These are phyloP conservation scores for Styela clava DNA, from an alignment of 23 tunicate species.

Conservation along the genomic window DNA sequence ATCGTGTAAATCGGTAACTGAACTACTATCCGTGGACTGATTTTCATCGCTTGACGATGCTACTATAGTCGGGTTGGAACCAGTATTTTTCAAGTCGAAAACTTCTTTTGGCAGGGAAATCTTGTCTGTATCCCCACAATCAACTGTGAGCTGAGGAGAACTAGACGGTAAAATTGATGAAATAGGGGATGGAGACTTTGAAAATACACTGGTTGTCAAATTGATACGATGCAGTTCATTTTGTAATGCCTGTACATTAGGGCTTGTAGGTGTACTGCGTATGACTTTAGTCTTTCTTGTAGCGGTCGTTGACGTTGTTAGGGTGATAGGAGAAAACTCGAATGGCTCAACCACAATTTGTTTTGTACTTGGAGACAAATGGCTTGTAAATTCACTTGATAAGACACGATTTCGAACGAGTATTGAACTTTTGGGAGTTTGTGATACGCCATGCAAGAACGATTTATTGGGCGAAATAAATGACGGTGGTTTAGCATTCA, in stretches of 20 bases:
- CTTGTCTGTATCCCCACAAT: not conserved
- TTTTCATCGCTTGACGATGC: not conserved
- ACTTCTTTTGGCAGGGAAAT: no score
- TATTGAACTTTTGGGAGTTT: not conserved
- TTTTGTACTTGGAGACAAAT: not conserved
- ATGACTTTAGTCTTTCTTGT: constrained; percentile 23
- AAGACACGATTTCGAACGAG: not conserved
- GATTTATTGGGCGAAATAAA: constrained; percentile 5
- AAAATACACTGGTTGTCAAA: constrained; percentile 17
- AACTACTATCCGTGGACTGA: not conserved
- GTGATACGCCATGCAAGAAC: not conserved
- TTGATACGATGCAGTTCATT: not conserved
- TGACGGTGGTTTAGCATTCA: not conserved
- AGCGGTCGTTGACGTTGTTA: constrained; percentile 17
- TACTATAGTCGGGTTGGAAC: not conserved
- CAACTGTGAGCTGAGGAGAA: not conserved
- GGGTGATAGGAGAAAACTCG: constrained; percentile 26
- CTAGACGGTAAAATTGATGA: not conserved
- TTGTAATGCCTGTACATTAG: not conserved
- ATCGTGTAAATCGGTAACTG: not conserved
- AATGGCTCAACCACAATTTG: constrained; percentile 7
- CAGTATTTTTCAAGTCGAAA: not conserved
- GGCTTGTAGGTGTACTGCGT: constrained; percentile 1
- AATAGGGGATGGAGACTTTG: not conserved
- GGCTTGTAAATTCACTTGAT: constrained; percentile 12